Base-by-base conservation (phyloP, 2,888 invertebrate species). In the Acronicta psi region DNA sequence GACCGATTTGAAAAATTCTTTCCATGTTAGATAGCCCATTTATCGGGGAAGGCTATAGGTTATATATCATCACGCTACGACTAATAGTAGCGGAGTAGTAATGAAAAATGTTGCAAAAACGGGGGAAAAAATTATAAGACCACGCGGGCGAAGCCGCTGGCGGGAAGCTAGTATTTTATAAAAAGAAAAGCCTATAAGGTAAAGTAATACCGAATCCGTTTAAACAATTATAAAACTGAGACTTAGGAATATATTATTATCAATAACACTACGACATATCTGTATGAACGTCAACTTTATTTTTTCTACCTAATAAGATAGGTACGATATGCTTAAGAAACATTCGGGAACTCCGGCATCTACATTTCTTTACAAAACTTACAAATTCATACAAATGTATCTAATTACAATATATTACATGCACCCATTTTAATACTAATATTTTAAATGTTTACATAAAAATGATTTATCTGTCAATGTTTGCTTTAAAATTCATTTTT, bases 331-430 rank as follows among this genome's bases (percentile, higher is more conserved):
- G 16, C 51, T 31, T 23, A 34, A 50, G 70, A 50, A 46, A 69
- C 45, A 56, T 73, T 41, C 31, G 46, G 50, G n/a, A 69, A 68
- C 45, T 54, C 17, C 25, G 9, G 42, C 25, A 34, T 51, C 31
- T 45, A 44, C 4, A 31, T 44, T 53, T 53, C 41, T 18, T 31
- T 55, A 55, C 11, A 73, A 68, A 68, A 43, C 36, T 59, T 75
- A 61, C 40, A 75, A 75, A 71, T 67, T 11, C 49, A 60, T 70
- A 73, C 23, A 73, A 74, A 67, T 59, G 56, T 75, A 59, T 75
- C 73, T 57, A 72, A 75, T 59, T 72, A 72, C 41, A 72, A 75
- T 67, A 72, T 42, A 11, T 51, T 68, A 68, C 49, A 56, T 54
- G 54, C 62, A 57, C 50, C 56, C 52, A 34, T 46, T 74, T 69